Percentiles rank a stretch among this genome's conserved stretches.
phyloP scores from a whole-genome alignment of 2,888 invertebrate species.

The Chymomyza fuscimana region DNA sequence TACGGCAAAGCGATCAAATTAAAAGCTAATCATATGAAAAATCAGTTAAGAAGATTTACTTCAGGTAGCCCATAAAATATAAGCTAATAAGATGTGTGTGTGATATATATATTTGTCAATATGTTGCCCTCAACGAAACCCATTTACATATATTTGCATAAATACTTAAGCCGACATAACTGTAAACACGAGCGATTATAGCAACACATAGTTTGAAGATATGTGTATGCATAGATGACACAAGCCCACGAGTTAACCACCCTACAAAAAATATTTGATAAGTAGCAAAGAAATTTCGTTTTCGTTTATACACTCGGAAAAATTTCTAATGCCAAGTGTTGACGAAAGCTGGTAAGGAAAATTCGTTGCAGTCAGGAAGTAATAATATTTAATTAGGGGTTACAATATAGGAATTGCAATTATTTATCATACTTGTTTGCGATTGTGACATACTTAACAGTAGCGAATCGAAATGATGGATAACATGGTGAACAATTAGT shows the following conservation, averaged over 20 bases:
- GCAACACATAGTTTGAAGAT: neutral
- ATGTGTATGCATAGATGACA: neutral
- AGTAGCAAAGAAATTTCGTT: conserved; percentile 8
- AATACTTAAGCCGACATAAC: conserved; percentile 59
- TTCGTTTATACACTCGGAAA: conserved; percentile 2
- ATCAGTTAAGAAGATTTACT: neutral
- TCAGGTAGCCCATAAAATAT: conserved; percentile 46
- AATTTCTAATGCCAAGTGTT: neutral
- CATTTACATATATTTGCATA: conserved; percentile 69
- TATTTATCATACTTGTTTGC: no score
- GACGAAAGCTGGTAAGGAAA: no score
- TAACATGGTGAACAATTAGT: no score
- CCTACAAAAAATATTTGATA: conserved; percentile 1
- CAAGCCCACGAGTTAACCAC: neutral
- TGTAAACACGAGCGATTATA: conserved; percentile 53
- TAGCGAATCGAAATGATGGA: no score
- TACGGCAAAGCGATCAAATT: conserved; percentile 46
- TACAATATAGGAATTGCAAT: no score
- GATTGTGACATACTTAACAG: no score
- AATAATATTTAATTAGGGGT: no score
- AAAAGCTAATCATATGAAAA: conserved; percentile 56
- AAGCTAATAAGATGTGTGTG: neutral
- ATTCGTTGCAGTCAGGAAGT: no score
- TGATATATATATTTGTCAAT: conserved; percentile 3
- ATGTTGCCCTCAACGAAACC: conserved; percentile 14